A percentile compares a stretch with the other conserved stretches of the same genome.
phyloP scores from a whole-genome alignment of 2,888 invertebrate species.

The Eudasyphora cyanicolor region DNA sequence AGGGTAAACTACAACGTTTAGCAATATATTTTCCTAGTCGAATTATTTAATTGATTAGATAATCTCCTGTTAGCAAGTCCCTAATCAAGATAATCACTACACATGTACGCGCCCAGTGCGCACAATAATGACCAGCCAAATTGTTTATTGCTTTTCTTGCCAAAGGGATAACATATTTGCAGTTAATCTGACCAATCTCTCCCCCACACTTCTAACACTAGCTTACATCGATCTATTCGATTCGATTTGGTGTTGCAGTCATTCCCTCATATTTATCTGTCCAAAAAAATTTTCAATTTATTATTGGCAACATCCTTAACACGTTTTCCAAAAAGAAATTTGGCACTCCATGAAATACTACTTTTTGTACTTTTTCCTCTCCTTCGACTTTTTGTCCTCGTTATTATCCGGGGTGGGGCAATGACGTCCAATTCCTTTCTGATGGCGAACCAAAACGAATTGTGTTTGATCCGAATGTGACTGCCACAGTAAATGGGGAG shows the following conservation, averaged over 20 bases:
- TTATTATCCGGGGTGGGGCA: background rate
- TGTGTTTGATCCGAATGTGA: background rate
- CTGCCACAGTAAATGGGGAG: background rate
- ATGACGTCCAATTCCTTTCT: background rate
- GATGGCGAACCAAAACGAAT: background rate
- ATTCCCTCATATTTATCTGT: background rate
- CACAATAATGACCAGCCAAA: background rate
- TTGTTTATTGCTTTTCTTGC: background rate
- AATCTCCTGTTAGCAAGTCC: background rate
- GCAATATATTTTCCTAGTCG: too few species aligned
- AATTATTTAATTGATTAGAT: background rate
- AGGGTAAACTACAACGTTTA: too few species aligned
- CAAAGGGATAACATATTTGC: background rate
- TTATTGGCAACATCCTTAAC: slow-evolving; percentile 46
- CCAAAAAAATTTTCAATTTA: slow-evolving; percentile 48
- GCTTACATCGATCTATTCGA: background rate
- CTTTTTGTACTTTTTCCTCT: too few species aligned
- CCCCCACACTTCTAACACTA: background rate
- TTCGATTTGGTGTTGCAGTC: background rate
- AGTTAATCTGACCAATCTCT: background rate
- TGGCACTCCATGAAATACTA: slow-evolving; percentile 42
- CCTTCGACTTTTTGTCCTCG: background rate
- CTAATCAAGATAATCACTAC: slow-evolving; percentile 10
- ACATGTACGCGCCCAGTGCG: background rate
- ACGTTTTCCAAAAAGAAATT: slow-evolving; percentile 38